A percentile compares a stretch with the other conserved stretches of the same genome.
Conservation (phyloP, 2,888 invertebrate genomes). For the Podotricha telesiphe region DNA sequence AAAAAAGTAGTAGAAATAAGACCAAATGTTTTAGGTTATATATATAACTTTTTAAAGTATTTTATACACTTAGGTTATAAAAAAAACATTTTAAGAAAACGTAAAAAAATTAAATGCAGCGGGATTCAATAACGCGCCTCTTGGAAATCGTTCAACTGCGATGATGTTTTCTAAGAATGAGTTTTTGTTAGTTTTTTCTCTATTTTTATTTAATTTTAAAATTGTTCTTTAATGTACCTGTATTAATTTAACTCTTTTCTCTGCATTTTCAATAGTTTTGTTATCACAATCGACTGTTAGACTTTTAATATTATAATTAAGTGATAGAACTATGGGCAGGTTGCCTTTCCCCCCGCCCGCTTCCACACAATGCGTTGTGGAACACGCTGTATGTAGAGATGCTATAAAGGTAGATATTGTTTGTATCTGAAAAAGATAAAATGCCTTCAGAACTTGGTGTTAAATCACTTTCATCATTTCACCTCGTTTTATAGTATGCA, state of each 20-base stretch:
- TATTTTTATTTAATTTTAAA: too few species aligned
- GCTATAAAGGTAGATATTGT: constrained; percentile 85
- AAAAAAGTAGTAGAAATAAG: too few species aligned
- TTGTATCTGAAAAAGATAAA: constrained; percentile 77
- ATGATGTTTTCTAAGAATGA: too few species aligned
- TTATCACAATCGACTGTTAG: constrained; percentile 91
- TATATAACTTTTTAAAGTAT: too few species aligned
- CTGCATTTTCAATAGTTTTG: constrained; percentile 76
- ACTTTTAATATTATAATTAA: constrained; percentile 88
- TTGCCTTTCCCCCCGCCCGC: constrained; percentile 96
- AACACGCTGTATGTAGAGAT: constrained; percentile 84
- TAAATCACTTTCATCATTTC: background rate
- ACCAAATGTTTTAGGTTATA: too few species aligned
- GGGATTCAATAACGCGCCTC: too few species aligned
- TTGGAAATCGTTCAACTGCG: too few species aligned
- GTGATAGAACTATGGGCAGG: constrained; percentile 88
- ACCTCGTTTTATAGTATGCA: too few species aligned
- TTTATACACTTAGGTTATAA: too few species aligned
- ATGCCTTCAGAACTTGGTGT: background rate
- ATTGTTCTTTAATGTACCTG: constrained; percentile 53
- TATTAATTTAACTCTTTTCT: constrained; percentile 85
- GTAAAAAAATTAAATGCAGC: too few species aligned
- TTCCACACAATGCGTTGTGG: constrained; percentile 90
- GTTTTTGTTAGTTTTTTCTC: background rate
- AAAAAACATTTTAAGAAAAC: too few species aligned